Conservation (phyloP, 2,888 invertebrate genomes). For the Melinopterus prodromus region DNA sequence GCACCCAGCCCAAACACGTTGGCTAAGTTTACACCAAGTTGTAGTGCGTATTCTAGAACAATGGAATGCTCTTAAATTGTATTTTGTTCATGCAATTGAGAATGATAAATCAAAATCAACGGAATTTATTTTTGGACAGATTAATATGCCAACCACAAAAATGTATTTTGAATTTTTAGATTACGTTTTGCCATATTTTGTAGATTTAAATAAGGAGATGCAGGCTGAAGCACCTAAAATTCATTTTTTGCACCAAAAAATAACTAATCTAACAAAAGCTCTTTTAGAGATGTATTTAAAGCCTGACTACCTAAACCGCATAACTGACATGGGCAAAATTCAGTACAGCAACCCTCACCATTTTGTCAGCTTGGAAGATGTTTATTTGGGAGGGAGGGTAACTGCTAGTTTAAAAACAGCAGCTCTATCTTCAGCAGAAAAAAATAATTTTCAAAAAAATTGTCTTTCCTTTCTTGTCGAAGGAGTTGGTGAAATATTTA, state of each 20-base stretch:
- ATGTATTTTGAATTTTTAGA: slow-evolving; percentile 11
- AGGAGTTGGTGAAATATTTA: neutral
- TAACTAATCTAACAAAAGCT: neutral
- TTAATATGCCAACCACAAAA: neutral
- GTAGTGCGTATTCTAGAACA: slow-evolving; percentile 13
- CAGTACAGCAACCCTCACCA: neutral
- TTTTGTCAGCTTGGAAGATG: neutral
- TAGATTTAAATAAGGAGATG: slow-evolving; percentile 11
- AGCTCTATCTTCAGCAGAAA: neutral
- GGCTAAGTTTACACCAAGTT: slow-evolving; percentile 14
- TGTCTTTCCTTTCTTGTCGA: neutral
- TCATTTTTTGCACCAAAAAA: neutral
- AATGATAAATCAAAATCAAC: neutral
- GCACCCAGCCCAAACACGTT: slow-evolving; percentile 6
- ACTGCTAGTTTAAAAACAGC: neutral
- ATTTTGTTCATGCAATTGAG: slow-evolving; percentile 7
- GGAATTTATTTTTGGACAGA: neutral
- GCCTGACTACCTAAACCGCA: too few species aligned
- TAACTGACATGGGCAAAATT: neutral
- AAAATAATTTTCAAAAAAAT: neutral
- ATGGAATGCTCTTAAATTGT: slow-evolving; percentile 11
- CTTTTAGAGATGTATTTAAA: slow-evolving; percentile 5
- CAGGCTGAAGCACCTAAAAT: neutral
- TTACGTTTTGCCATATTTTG: slow-evolving; percentile 14
- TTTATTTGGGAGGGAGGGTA: slow-evolving; percentile 11